Conservation (phyloP, 2,797 vertebrate genomes). For the Myripristis jacobus region DNA sequence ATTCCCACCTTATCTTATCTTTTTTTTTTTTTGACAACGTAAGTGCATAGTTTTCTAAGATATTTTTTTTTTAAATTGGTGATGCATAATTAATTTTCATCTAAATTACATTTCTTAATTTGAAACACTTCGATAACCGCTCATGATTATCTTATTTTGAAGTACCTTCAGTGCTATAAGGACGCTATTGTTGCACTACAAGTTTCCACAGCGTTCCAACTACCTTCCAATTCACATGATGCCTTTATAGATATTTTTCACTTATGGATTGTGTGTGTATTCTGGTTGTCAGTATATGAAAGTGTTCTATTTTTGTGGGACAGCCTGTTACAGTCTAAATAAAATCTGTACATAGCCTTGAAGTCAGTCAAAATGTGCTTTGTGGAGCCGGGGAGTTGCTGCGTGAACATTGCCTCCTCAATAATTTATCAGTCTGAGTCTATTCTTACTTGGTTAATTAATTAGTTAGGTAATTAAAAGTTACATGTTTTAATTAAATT, state of each 20-base stretch:
- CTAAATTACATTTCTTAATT: slow-evolving; percentile 77
- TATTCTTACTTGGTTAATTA: slow-evolving; percentile 81
- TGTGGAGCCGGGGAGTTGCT: slow-evolving; percentile 54
- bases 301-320: slow-evolving; percentile 72
- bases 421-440: slow-evolving; percentile 78
- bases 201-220: slow-evolving; percentile 34
- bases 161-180: slow-evolving; percentile 27
- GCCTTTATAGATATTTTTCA: slow-evolving; percentile 49
- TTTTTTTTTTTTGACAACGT: slow-evolving; percentile 43
- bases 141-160: slow-evolving; percentile 57
- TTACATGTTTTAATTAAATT: slow-evolving; percentile 83
- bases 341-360: slow-evolving; percentile 55
- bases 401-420: slow-evolving; percentile 69
- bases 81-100: slow-evolving; percentile 81
- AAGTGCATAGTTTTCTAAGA: slow-evolving; percentile 74
- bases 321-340: slow-evolving; percentile 57
- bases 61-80: slow-evolving; percentile 79
- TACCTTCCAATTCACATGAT: slow-evolving; percentile 38
- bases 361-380: slow-evolving; percentile 64
- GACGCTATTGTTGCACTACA: slow-evolving; percentile 59
- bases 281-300: slow-evolving; percentile 65
- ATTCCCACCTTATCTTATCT: slow-evolving; percentile 60
- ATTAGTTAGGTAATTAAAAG: slow-evolving; percentile 85
- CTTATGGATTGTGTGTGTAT: slow-evolving; percentile 41
- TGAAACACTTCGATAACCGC: slow-evolving; percentile 61